Evolutionary conservation across 2,797 vertebrate species (phyloP).

Genomic region (Simalia tracyae): DNA sequence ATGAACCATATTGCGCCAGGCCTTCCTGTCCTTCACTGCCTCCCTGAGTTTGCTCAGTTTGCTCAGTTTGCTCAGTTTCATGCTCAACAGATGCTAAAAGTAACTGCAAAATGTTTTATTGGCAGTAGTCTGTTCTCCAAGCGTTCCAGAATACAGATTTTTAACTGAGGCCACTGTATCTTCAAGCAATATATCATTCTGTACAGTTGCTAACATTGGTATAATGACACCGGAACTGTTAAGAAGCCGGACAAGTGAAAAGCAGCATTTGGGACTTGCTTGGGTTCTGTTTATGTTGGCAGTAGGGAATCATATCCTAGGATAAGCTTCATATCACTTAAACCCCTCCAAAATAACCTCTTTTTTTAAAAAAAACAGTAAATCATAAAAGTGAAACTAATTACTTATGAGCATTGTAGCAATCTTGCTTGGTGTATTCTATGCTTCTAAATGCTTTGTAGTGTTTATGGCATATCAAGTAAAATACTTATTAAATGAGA

Average conservation of each 20-base stretch:
- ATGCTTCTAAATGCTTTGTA: constrained; percentile 11
- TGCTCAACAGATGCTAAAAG: background rate
- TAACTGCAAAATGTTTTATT: constrained; percentile 1
- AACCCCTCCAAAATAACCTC: constrained; percentile 26
- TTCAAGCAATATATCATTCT: background rate
- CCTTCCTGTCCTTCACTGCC: too few species aligned
- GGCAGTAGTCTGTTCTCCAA: accelerated
- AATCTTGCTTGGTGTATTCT: background rate
- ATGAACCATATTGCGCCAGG: too few species aligned
- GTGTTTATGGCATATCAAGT: background rate
- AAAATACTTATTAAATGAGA: background rate
- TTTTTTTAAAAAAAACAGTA: constrained; percentile 10
- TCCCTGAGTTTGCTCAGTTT: too few species aligned
- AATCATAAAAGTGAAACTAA: constrained; percentile 17
- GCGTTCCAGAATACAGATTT: constrained; percentile 12
- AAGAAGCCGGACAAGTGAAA: constrained; percentile 9
- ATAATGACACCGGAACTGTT: constrained; percentile 32
- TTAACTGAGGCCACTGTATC: constrained; percentile 7
- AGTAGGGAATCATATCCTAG: background rate
- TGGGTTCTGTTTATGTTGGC: background rate
- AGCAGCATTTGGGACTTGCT: constrained; percentile 25
- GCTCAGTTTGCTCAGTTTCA: too few species aligned
- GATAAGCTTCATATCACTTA: background rate
- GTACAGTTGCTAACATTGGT: constrained; percentile 14
- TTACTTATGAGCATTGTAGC: constrained; percentile 10